Percentiles rank a stretch among this genome's conserved stretches.
Conservation (phyloP, 2,113 vertebrate genomes). For the Tamias sibiricus region DNA sequence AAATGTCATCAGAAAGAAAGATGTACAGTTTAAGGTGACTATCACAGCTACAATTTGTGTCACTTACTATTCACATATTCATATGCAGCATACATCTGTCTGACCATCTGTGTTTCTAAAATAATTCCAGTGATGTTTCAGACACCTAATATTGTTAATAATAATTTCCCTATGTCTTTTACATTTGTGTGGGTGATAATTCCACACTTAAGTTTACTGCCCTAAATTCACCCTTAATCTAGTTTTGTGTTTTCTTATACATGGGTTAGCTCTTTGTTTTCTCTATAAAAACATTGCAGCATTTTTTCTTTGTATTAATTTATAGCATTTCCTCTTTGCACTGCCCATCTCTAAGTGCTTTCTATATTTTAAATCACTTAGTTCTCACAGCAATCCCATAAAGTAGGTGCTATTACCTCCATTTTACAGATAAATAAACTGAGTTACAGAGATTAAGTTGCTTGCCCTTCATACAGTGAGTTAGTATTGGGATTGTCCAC, state of each 20-base stretch:
- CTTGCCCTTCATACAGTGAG: background rate
- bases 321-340: background rate
- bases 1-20: conserved; percentile 56
- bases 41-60: conserved; percentile 43
- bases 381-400: background rate
- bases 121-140: conserved; percentile 60
- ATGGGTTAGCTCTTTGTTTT: background rate
- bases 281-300: background rate
- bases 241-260: background rate
- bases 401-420: background rate
- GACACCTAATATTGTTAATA: conserved; percentile 67
- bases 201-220: background rate
- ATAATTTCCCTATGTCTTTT: conserved; percentile 30
- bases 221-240: conserved; percentile 22
- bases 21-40: conserved; percentile 40
- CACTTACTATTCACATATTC: conserved; percentile 37
- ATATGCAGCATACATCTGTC: conserved; percentile 40
- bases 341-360: background rate
- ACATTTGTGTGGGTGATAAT: background rate
- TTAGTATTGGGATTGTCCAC: background rate
- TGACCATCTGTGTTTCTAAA: conserved; percentile 71
- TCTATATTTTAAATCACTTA: conserved; percentile 4
- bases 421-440: background rate
- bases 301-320: background rate
- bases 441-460: background rate